Evolutionary conservation across 2,888 invertebrate species (phyloP).

Genomic region (Athripsodes cinereus): DNA sequence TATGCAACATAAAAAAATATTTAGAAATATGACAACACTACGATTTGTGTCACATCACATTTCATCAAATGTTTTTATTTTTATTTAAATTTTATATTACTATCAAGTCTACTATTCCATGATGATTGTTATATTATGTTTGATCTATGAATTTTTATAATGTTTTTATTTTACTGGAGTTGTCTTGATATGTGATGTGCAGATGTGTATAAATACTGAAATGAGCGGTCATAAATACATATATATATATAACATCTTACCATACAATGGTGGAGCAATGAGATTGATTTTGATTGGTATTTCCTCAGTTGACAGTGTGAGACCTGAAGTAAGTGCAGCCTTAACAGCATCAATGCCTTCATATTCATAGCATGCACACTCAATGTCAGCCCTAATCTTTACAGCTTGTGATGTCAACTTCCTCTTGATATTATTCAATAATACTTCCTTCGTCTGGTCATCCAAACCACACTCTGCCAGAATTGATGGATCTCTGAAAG

Average conservation of each 20-base stretch:
- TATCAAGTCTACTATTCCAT: too few species aligned
- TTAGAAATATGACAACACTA: too few species aligned
- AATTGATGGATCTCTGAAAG: conserved; percentile 81
- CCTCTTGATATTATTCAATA: conserved; percentile 90
- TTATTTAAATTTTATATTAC: too few species aligned
- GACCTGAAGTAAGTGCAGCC: conserved; percentile 81
- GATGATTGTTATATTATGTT: too few species aligned
- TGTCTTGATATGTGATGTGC: too few species aligned
- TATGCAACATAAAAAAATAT: too few species aligned
- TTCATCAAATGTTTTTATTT: too few species aligned
- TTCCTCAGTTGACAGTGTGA: conserved; percentile 85
- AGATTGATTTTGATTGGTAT: conserved; percentile 97
- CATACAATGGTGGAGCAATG: conserved; percentile 96
- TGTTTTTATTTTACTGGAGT: too few species aligned
- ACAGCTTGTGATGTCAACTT: conserved; percentile 97
- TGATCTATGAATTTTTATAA: too few species aligned
- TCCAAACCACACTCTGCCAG: conserved; percentile 94
- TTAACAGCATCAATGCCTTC: conserved; percentile 99
- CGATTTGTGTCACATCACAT: too few species aligned
- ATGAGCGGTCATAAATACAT: too few species aligned
- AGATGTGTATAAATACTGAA: too few species aligned
- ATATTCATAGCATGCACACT: conserved; percentile 92
- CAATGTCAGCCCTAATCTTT: conserved; percentile 88
- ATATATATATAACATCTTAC: conserved; percentile 40
- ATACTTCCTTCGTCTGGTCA: conserved; percentile 83